Percentiles rank a stretch among this genome's conserved stretches.
Evolutionary conservation across 2,797 vertebrate species (phyloP).

Genomic region (Myotis findleyi): DNA sequence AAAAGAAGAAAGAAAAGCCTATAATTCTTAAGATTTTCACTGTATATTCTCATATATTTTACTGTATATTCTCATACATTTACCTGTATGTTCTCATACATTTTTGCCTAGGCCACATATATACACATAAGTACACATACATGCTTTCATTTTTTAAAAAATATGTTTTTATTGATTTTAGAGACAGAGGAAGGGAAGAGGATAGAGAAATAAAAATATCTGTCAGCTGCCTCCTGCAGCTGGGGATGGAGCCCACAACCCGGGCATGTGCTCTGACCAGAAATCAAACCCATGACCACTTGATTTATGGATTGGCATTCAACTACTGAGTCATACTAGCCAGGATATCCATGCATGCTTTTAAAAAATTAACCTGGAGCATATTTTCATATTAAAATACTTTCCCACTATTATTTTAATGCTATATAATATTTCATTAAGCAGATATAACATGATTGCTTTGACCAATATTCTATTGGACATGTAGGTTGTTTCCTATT

Average conservation of each 20-base stretch:
- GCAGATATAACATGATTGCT: neutral
- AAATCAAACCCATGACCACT: too few relatives aligned
- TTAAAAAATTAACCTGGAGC: neutral
- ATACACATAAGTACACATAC: neutral
- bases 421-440: neutral
- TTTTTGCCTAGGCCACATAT: neutral
- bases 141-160: neutral
- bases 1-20: neutral
- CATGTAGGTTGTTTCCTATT: neutral
- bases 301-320: too few relatives aligned
- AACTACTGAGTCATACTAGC: too few relatives aligned
- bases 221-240: too few relatives aligned
- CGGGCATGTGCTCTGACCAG: too few relatives aligned
- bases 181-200: too few relatives aligned
- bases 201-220: too few relatives aligned
- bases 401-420: neutral
- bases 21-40: slow-evolving; percentile 18
- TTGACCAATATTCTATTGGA: neutral
- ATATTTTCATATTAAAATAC: neutral
- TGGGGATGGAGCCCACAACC: too few relatives aligned
- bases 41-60: neutral
- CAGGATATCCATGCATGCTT: neutral
- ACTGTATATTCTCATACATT: neutral
- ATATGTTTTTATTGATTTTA: too few relatives aligned
- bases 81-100: neutral